Evolutionary conservation across 2,113 vertebrate genomes (phyloP), one percentile per base, ranked within the genome.

Genomic region (Perognathus longimembris): DNA sequence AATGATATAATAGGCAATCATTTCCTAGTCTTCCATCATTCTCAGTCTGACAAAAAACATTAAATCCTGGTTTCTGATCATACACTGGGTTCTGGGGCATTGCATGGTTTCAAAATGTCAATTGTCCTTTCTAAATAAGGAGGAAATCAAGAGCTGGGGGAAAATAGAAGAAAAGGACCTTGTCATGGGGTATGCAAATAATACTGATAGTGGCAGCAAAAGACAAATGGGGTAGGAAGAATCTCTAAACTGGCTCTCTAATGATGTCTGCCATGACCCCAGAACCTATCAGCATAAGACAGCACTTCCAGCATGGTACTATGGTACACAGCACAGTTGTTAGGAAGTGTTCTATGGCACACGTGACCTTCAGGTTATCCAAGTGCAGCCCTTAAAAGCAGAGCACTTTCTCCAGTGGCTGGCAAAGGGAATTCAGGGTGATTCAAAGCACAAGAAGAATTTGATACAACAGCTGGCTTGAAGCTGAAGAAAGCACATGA

Each of bases 1-100:
- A 83, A 82, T 80, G 54, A 85, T 83, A 67, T 18, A 83, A 79
- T 8, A 63, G 79, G 45, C 54, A 26, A 34, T 45, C 38, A 45
- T 67, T 85, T 85, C 85, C 75, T 54, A 83, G 75, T 88, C 73
- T 42, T 42, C 32, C 85, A 54, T 28, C 89, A 93, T 85, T 70
- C 11, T 3, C 59, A 88, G 9, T 84, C 45, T 70, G 86, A 88
- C 42, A 54, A 54, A 54, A 54, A 74, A 86, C 54, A 96, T 22
- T 77, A 59, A 84, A 77, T 40, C 26, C 22, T 88, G 86, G 67
- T 88, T 77, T 85, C 45, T 77, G 64, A 69, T 81, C 30, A 0
- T 59, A 1, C 34, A 30, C 74, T 42, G 32, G 54, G 63, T 45
- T 76, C 32, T 17, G 36, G 66, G n/a, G 24, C 59, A 85, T 30